Base-by-base conservation (phyloP, 2,888 invertebrate species). In the Micoletzkya japonica region DNA sequence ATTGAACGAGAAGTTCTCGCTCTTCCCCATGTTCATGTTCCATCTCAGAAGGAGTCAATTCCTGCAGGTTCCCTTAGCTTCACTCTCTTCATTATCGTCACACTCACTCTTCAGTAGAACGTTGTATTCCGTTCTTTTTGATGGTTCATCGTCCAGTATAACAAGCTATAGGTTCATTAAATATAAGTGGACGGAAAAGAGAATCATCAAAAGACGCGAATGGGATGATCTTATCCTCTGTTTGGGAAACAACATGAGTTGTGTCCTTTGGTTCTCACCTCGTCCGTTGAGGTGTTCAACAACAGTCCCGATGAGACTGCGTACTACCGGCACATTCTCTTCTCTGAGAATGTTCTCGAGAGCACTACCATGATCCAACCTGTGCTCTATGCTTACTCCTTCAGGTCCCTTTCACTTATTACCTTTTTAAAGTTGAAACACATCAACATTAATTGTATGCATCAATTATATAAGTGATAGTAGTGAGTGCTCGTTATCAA, bases 11-110 rank as follows among this genome's bases (percentile, higher is more conserved):
- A 96, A 95, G 88, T 98, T 98, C 88, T 94, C 94, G 72, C 89
- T 99, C 72, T 99, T 96, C 88, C 98, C 98, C 56, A 98, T 98
- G 88, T 99, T 98, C 87, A 97, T 99, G 96, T 99, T 97, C 88
- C 98, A 99, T 86, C 88, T 99, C 83, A 90, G 98, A 56, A 90
- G 98, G 78, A 98, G 97, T 34, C 98, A 97, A 88, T 99, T 99
- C 88, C 89, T 98, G 32, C 82, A 84, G 89, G 97, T n/a, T n/a
- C n/a, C n/a, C n/a, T n/a, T n/a, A n/a, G 98, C 4, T 10, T 7
- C 26, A 54, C 20, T 26, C 88, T 20, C 44, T 98, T 98, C 88
- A 98, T 98, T 89, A 95, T 95, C 56, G 97, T 97, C 0, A n/a
- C n/a, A n/a, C n/a, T n/a, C n/a, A n/a, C n/a, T n/a, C n/a, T n/a